Evolutionary conservation across 2,888 invertebrate genomes (phyloP), one percentile per base, ranked within the genome.

Genomic region (Andricus quercusramuli): DNA sequence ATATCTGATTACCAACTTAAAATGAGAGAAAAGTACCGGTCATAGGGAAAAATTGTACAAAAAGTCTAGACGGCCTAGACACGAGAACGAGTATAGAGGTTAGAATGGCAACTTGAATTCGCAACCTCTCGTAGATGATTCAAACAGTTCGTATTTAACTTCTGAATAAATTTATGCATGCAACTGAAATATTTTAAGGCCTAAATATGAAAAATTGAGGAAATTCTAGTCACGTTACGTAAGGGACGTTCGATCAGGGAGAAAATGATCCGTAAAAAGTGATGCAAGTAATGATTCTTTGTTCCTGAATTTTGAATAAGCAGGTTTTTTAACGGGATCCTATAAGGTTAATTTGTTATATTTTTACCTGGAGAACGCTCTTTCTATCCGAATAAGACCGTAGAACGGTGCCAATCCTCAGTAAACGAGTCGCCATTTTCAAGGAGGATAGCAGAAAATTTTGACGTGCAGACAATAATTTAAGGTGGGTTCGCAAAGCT

Each of bases 391-490:
- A 86, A 86, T 90, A 90, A 81, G 87, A 90, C 83, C 91, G 91
- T 84, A 93, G 85, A 44, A 90, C 90, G 80, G 90, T 88, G 78
- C 91, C 90, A 80, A 93, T 86, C 87, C 86, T 92, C 80, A 93
- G 86, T 85, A 93, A 85, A 90, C 92, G 91, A 83, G 93, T 91
- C 90, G 93, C 93, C 93, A 93, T 93, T 91, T 92, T 91, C 85
- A 68, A 22, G 66, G 22, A 51, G 51, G 51, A 51, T 51, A 51
- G 56, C 20, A 56, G 56, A 56, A 56, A 56, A 56, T 56, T 56
- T 56, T 56, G 56, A 56, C n/a, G 56, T 56, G 56, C 56, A 56
- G 56, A 56, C n/a, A n/a, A 11, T 56, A 56, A 56, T 11, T n/a
- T n/a, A 56, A n/a, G 56, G 56, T 11, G 9, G 3, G n/a, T 56